These are phyloP conservation scores for Alligator sinensis DNA, from an alignment of 2,113 vertebrate genomes.

Conservation along the genomic window DNA sequence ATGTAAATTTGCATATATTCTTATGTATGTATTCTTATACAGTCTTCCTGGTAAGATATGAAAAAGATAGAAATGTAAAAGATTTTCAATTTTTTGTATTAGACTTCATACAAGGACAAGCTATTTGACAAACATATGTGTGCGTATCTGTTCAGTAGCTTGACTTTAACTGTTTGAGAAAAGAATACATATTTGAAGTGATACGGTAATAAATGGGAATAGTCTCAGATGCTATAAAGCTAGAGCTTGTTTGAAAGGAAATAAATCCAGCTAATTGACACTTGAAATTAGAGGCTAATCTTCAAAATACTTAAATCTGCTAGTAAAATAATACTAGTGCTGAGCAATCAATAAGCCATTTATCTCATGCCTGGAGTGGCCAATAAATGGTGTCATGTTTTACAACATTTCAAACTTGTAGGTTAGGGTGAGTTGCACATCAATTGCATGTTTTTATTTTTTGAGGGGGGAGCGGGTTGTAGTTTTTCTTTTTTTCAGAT, in stretches of 20 bases:
- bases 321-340: background rate
- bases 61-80: background rate
- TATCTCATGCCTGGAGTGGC: conserved; percentile 49
- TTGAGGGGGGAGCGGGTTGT: background rate
- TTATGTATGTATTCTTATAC: background rate
- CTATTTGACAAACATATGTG: no score
- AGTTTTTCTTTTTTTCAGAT: background rate
- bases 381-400: conserved; percentile 21
- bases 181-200: background rate
- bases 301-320: conserved; percentile 51
- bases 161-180: background rate
- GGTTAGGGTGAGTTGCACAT: background rate
- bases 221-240: conserved; percentile 32
- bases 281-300: conserved; percentile 59
- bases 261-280: conserved; percentile 49
- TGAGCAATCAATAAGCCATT: conserved; percentile 50
- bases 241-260: conserved; percentile 8
- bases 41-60: no score
- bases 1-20: background rate
- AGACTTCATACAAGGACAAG: no score
- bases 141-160: background rate
- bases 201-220: background rate
- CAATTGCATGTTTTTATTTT: background rate
- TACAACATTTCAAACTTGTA: conserved; percentile 17
- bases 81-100: no score